Conservation (phyloP, 2,888 invertebrate species). For the Parnassius glacialis region DNA sequence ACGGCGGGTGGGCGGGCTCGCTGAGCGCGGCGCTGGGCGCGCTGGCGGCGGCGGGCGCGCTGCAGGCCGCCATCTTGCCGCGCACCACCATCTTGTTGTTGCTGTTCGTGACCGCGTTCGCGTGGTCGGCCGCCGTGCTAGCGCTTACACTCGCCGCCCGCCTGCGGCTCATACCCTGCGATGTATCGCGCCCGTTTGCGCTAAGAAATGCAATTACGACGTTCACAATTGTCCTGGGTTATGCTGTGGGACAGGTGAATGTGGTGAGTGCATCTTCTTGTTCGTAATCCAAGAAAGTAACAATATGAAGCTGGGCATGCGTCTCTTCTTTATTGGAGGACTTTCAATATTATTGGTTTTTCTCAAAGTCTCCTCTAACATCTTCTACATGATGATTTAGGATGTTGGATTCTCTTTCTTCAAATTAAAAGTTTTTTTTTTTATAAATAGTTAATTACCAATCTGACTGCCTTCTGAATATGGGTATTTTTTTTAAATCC, state of each 20-base stretch:
- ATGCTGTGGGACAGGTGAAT: slow-evolving; percentile 95
- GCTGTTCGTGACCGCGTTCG: slow-evolving; percentile 92
- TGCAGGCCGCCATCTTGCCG: slow-evolving; percentile 89
- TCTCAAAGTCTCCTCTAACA: too few species aligned
- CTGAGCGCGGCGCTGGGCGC: slow-evolving; percentile 89
- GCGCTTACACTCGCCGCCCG: slow-evolving; percentile 92
- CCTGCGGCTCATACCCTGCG: slow-evolving; percentile 91
- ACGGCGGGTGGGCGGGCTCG: slow-evolving; percentile 92
- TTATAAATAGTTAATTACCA: too few species aligned
- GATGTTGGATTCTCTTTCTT: too few species aligned
- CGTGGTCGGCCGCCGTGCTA: slow-evolving; percentile 93
- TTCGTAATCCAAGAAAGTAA: too few species aligned
- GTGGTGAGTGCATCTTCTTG: slow-evolving; percentile 84
- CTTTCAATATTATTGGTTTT: too few species aligned
- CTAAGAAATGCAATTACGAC: slow-evolving; percentile 92
- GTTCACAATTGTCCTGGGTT: slow-evolving; percentile 92
- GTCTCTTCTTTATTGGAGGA: too few species aligned
- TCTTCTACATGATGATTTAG: too few species aligned
- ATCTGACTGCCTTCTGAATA: too few species aligned
- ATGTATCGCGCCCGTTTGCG: slow-evolving; percentile 91
- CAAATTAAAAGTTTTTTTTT: too few species aligned
- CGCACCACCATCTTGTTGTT: slow-evolving; percentile 91
- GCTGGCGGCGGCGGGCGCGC: slow-evolving; percentile 88
- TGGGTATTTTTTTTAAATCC: too few species aligned
- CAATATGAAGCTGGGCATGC: too few species aligned